Evolutionary conservation across 1,140 invertebrate species (phyloP), one percentile per base, ranked within the genome.

Genomic region (Drosophila sechellia): DNA sequence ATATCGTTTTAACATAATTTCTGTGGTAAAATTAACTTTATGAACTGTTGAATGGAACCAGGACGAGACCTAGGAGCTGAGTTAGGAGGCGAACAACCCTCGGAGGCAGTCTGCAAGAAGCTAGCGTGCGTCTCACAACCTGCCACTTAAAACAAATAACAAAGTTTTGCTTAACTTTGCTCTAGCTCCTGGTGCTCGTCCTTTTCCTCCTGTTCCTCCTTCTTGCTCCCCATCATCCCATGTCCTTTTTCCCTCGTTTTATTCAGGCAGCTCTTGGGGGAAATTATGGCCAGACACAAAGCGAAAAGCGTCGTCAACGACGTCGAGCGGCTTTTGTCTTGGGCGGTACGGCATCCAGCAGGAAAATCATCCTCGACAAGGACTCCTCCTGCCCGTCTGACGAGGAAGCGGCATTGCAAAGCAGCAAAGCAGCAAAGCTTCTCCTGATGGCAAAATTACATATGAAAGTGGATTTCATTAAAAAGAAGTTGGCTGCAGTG

Each of bases 1-100:
- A 84, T 90, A 90, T 90, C 89, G 87, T 90, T 90, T 90, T 90
- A 90, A 90, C 87, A 90, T 90, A 90, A 90, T 90, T 90, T 90
- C 72, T 90, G 87, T 87, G 87, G 89, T 86, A 85, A 90, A 90
- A 90, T 90, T 90, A 90, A 90, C 89, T 90, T 90, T 90, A 90
- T 90, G 87, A 90, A 90, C 89, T 90, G 87, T 90, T 90, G 89
- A 90, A 85, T 90, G 68, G 77, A 74, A 69, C 59, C 58, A 79
- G 31, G 49, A 55, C 66, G 66, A n/a, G 13, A 11, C 61, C 73
- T 66, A 79, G 42, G 46, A 61, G 57, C 42, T 64, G 40, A 17
- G 52, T 37, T 45, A 66, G 40, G 48, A 46, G 42, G 54, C 55
- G 76, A 53, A 53, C 68, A 72, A 73, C 57, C 58, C 58, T 60